phyloP scores from a whole-genome alignment of 1,140 invertebrate species.

The Conopomorpha cramerella region DNA sequence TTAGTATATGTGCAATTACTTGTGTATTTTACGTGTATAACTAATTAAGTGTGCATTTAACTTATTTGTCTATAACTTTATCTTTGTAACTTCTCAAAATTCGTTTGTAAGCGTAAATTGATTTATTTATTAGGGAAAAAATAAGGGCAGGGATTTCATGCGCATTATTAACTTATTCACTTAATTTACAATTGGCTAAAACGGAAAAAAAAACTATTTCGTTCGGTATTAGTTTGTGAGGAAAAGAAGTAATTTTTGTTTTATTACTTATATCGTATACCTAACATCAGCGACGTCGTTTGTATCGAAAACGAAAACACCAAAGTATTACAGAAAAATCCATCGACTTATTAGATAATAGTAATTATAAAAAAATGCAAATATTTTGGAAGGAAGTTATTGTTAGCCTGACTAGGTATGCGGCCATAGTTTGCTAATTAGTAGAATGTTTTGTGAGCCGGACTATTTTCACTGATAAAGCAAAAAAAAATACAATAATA shows the following conservation, averaged over 20 bases:
- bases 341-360: slow-evolving; percentile 56
- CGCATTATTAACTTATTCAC: no score
- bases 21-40: slow-evolving; percentile 34
- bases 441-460: slow-evolving; percentile 46
- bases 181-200: no score
- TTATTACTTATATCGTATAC: no score
- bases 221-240: no score
- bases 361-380: slow-evolving; percentile 33
- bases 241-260: no score
- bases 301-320: slow-evolving; percentile 52
- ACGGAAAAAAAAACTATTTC: no score
- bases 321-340: slow-evolving; percentile 45
- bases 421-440: slow-evolving; percentile 23
- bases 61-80: slow-evolving; percentile 29
- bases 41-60: slow-evolving; percentile 39
- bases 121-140: slow-evolving; percentile 52
- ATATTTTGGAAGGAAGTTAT: slow-evolving; percentile 51
- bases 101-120: slow-evolving; percentile 21
- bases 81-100: slow-evolving; percentile 4
- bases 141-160: slow-evolving; percentile 30
- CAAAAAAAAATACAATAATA: slow-evolving; percentile 23
- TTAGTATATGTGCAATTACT: slow-evolving; percentile 46
- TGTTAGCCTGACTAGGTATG: slow-evolving; percentile 18
- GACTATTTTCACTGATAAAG: slow-evolving; percentile 26
- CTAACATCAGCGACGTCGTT: slow-evolving; percentile 11